Conservation (phyloP, 2,888 invertebrate genomes). For the Eupithecia abbreviata region DNA sequence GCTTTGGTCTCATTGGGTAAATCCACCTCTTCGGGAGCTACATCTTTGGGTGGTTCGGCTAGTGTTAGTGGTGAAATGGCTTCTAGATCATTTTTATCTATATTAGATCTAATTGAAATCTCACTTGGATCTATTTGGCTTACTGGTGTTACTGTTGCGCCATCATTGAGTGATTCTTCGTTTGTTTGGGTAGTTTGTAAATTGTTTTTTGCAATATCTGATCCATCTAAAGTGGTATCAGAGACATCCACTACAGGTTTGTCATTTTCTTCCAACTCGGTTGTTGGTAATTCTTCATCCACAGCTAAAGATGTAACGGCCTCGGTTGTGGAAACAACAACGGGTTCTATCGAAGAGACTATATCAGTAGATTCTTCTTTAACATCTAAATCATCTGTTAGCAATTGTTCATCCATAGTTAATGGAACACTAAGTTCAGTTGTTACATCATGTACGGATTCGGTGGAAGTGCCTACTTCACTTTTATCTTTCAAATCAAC, state of each 20-base stretch:
- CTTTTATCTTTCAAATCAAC: background rate
- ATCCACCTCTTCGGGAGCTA: constrained; percentile 40
- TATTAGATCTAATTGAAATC: constrained; percentile 58
- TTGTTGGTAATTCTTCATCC: background rate
- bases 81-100: constrained; percentile 47
- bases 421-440: background rate
- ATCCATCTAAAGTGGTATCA: background rate
- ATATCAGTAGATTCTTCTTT: constrained; percentile 5
- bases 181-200: constrained; percentile 32
- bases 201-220: constrained; percentile 11
- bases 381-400: background rate
- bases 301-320: background rate
- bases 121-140: constrained; percentile 47
- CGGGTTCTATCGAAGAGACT: background rate
- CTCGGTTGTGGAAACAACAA: background rate
- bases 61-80: constrained; percentile 48
- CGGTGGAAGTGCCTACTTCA: background rate
- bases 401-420: background rate
- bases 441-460: background rate
- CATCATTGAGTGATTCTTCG: constrained; percentile 25
- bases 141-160: constrained; percentile 26
- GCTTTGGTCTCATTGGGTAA: constrained; percentile 37
- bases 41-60: constrained; percentile 45
- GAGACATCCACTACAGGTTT: background rate
- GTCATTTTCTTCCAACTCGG: background rate